A percentile compares a stretch with the other conserved stretches of the same genome.
Conservation (phyloP, 2,797 vertebrate species). For the Etheostoma nigrum region DNA sequence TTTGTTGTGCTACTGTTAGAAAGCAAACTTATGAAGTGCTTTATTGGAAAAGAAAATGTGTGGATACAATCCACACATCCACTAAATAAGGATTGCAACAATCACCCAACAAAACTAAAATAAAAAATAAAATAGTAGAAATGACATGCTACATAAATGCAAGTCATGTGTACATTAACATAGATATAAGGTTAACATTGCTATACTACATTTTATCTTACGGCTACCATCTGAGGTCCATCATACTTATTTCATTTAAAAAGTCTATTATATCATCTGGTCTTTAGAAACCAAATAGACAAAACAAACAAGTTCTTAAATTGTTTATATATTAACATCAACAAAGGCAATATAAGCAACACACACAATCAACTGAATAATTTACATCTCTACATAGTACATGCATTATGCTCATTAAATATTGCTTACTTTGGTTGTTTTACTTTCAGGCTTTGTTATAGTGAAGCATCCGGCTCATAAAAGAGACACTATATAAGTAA, state of each 20-base stretch:
- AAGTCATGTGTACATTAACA: slow-evolving; percentile 28
- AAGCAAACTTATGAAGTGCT: not conserved
- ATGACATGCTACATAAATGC: slow-evolving; percentile 5
- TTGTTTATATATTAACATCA: slow-evolving; percentile 6
- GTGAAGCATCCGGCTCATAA: not conserved
- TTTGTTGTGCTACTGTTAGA: slow-evolving; percentile 14
- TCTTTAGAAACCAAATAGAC: not conserved
- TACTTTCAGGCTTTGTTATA: slow-evolving; percentile 18
- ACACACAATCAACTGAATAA: not conserved
- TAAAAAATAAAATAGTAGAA: not conserved
- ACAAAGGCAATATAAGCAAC: not conserved
- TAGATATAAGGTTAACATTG: slow-evolving; percentile 39
- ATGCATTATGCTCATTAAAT: slow-evolving; percentile 20
- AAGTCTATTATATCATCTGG: not conserved
- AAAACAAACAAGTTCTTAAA: slow-evolving; percentile 6
- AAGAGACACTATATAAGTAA: not conserved
- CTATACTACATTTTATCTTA: not conserved
- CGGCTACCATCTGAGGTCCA: not conserved
- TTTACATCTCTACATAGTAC: slow-evolving; percentile 14
- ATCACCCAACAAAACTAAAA: no score
- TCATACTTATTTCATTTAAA: slow-evolving; percentile 7
- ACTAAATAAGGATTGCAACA: slow-evolving; percentile 13
- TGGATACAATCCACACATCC: slow-evolving; percentile 3
- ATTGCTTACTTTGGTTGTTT: slow-evolving; percentile 13
- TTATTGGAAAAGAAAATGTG: slow-evolving; percentile 11